Percentiles rank a stretch among this genome's conserved stretches.
Evolutionary conservation across 2,888 invertebrate species (phyloP).

Genomic region (Argyresthia goedartella): DNA sequence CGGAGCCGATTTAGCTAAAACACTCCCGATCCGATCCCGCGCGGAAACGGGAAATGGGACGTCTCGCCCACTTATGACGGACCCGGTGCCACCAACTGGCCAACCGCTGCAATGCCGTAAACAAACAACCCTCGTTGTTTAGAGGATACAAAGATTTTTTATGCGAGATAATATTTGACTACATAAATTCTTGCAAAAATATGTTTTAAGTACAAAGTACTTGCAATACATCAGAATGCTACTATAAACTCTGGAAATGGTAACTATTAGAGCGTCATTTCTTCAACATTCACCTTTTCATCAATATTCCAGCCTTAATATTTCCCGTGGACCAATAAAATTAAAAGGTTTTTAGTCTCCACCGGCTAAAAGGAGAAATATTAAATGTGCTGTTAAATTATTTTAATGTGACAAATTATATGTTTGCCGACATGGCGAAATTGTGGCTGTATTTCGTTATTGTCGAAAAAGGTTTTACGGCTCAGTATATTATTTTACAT

Average conservation of each 20-base stretch:
- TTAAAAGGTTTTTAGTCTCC: background rate
- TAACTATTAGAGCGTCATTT: too few relatives aligned
- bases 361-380: background rate
- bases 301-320: background rate
- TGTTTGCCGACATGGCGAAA: constrained; percentile 16
- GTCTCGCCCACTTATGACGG: constrained; percentile 40
- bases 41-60: constrained; percentile 43
- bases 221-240: too few relatives aligned
- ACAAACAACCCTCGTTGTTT: too few relatives aligned
- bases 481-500: too few relatives aligned
- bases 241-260: too few relatives aligned
- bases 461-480: too few relatives aligned
- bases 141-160: too few relatives aligned
- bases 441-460: too few relatives aligned
- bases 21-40: constrained; percentile 43
- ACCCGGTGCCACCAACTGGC: constrained; percentile 15
- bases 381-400: background rate
- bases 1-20: constrained; percentile 52
- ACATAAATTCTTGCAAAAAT: too few relatives aligned
- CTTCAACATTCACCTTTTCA: background rate
- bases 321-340: background rate
- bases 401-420: background rate
- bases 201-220: too few relatives aligned
- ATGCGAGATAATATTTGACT: too few relatives aligned
- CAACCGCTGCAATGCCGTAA: background rate